Evolutionary conservation across 2,797 vertebrate species (phyloP), one percentile per base, ranked within the genome.

Genomic region (Gymnothorax javanicus): DNA sequence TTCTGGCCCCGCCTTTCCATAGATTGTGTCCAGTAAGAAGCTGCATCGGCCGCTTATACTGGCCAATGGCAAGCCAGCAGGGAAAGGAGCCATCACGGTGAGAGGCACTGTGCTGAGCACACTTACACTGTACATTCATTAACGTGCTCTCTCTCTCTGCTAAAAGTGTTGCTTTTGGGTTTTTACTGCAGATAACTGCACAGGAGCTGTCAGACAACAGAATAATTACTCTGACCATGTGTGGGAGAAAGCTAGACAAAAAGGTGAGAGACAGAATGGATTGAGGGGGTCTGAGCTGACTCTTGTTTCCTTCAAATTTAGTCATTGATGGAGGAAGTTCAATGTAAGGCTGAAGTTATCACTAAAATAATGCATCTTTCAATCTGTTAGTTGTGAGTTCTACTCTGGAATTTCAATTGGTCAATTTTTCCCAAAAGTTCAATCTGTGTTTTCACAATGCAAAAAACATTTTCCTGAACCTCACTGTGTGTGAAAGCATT

Each of bases 21-120:
- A 99, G 98, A 99, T 99, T 0, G 98, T 99, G 91, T 99, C 98
- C 92, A 99, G 98, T 95, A 99, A 99, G 95, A 99, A 99, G 94
- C 97, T 99, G 86, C 97, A 97, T 79, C 93, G 97, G 90, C 96
- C 97, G 3, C 95, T 99, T 87, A 93, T 97, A 57, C 90, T 99
- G 91, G 96, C 97, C 91, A 99, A 99, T 73, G 97, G 98, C 90
- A 99, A 99, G 87, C 99, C 97, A 0, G 99, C 99, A 0, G 99
- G 99, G 81, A 99, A 99, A 91, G 98, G 99, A 89, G 94, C 96
- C 91, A 97, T 99, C 87, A 98, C 94, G 93, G 99, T 99, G 95
- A 54, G 92, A 86, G 81, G 77, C 52, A 0, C 59, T 54, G 57
- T 77, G 43, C 62, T 79, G 58, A 54, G 69, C 82, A 81, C 73